Evolutionary conservation across 1,140 invertebrate genomes (phyloP), one percentile per base, ranked within the genome.

Genomic region (Euglossa dilemma): DNA sequence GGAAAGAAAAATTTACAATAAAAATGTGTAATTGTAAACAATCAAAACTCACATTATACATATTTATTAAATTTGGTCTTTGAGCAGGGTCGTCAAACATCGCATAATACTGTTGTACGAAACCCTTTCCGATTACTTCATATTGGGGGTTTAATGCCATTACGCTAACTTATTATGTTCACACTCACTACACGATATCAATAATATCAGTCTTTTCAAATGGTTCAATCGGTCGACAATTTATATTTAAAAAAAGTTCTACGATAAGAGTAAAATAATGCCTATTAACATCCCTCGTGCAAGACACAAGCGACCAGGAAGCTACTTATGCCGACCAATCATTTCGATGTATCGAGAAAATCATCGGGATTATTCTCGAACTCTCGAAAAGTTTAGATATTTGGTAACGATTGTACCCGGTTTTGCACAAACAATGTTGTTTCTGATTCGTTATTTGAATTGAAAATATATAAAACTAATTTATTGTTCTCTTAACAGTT

Each of bases 51-150:
- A 98, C 98, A 95, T 98, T 98, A 94, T 99, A 99, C 95, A 99
- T 97, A 94, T 97, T 98, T 74, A 96, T 96, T 91, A 99, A 95
- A 94, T 96, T 97, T 89, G 96, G 95, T 92, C 98, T 95, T 90
- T 97, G 96, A 81, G 94, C 94, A 86, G 97, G 96, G 95, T 99
- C 97, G 94, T 99, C 98, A 92, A 99, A 99, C 86, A 98, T 92
- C 56, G 95, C 95, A 94, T 99, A 99, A 95, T 99, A 99, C 95
- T 98, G 98, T 88, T 98, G 96, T 56, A 98, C 98, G 93, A 99
- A 99, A 85, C 97, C 97, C 95, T 98, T 98, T 78, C 98, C 98
- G 91, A 99, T 98, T 52, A 96, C 97, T 92, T 98, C 97, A 92
- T 98, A 99, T 90, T 97, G 97, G 80, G 97, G 96, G 95, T 99